Percentiles rank a stretch among this genome's conserved stretches.
phyloP scores from a whole-genome alignment of 2,888 invertebrate genomes.

The Hemistola chrysoprasaria region DNA sequence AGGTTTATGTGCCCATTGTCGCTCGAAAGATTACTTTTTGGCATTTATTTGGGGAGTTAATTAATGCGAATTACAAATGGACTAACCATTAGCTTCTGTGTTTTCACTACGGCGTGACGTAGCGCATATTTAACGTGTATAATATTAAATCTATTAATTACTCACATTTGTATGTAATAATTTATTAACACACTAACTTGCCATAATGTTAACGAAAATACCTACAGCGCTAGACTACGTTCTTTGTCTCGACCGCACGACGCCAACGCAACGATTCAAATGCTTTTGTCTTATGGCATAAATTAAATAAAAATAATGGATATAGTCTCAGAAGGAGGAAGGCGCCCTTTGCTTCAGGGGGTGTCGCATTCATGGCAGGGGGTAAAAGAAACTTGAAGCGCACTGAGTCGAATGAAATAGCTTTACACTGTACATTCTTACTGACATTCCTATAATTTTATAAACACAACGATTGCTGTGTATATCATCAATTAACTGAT shows the following conservation, averaged over 20 bases:
- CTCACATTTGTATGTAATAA: no score
- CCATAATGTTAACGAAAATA: background rate
- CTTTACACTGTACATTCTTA: background rate
- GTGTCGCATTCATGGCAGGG: constrained; percentile 32
- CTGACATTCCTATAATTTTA: constrained; percentile 35
- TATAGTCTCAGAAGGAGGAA: constrained; percentile 28
- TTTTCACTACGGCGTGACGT: constrained; percentile 11
- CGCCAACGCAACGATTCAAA: constrained; percentile 16
- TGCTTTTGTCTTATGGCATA: constrained; percentile 19
- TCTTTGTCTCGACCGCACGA: background rate
- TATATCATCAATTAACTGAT: no score
- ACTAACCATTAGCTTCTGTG: constrained; percentile 38
- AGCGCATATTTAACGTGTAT: no score
- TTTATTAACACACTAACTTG: no score
- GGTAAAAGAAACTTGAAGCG: constrained; percentile 26
- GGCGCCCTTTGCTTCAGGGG: constrained; percentile 30
- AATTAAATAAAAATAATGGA: constrained; percentile 32
- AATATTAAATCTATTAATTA: no score
- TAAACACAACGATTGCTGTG: no score
- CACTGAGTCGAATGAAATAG: background rate
- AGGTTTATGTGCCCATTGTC: constrained; percentile 62
- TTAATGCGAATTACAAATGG: constrained; percentile 60
- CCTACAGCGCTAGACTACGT: background rate
- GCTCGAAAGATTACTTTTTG: constrained; percentile 61
- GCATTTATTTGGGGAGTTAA: constrained; percentile 55